These are phyloP conservation scores for Ceratina australensis DNA, from an alignment of 1,140 invertebrate species.

Conservation along the genomic window DNA sequence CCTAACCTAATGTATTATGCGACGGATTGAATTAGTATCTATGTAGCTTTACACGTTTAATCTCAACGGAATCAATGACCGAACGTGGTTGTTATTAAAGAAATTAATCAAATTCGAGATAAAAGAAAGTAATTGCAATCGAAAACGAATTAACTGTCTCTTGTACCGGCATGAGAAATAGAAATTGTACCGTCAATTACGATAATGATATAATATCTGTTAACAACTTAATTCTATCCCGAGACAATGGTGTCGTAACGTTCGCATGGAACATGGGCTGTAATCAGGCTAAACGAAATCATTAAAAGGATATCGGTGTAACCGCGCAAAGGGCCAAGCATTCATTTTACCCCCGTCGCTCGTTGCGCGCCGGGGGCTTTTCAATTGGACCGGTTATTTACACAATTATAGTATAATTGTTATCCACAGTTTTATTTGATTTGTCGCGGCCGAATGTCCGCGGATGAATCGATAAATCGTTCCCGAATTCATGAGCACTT, in stretches of 20 bases:
- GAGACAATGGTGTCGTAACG: neutral
- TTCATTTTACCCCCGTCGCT: constrained; percentile 9
- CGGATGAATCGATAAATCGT: constrained; percentile 42
- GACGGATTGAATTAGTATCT: too few species aligned
- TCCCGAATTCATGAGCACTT: neutral
- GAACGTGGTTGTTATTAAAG: too few species aligned
- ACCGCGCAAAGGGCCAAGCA: neutral
- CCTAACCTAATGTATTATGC: too few species aligned
- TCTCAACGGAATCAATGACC: too few species aligned
- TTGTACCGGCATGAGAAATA: too few species aligned
- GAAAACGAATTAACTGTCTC: too few species aligned
- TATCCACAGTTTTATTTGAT: constrained; percentile 37
- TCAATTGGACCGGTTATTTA: constrained; percentile 27
- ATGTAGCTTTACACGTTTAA: too few species aligned
- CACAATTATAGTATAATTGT: constrained; percentile 36
- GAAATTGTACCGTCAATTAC: too few species aligned
- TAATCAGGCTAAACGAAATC: neutral
- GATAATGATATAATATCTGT: neutral
- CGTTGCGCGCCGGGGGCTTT: neutral
- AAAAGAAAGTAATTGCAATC: too few species aligned
- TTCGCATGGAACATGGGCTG: neutral
- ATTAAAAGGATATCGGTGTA: neutral
- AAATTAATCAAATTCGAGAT: too few species aligned
- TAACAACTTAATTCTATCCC: neutral
- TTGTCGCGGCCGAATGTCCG: constrained; percentile 8